Base-by-base conservation (phyloP, 2,888 invertebrate species). In the Drosophila atroscutellata region DNA sequence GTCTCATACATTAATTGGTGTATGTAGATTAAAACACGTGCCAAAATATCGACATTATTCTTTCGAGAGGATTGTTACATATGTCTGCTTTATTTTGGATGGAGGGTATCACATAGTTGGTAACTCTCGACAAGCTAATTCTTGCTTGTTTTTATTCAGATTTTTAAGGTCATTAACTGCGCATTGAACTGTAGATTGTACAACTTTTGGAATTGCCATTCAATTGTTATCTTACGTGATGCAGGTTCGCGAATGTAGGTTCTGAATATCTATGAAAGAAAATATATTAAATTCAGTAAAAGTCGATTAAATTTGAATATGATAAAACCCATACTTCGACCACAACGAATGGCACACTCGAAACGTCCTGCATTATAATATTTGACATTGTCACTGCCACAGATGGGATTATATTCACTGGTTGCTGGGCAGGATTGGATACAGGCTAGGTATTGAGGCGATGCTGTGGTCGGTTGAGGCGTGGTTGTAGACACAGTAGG, bases 361-460 rank as follows among this genome's bases (percentile, higher is more conserved):
- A 93, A 83, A 39, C 84, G 82, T 20, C 83, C 91, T 8, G 49
- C 30, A 57, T 93, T 93, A 42, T 84, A 89, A 75, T 93, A 93
- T 69, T 86, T 91, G 45, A 82, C 63, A 26, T 67, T 77, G 72
- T 93, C 92, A 34, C 83, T 90, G 59, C 93, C 93, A 65, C 93
- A 93, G 7, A 93, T 84, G 2, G 93, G 93, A 83, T 93, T 93
- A 51, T 93, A 93, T 78, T 93, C 90, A 36, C 83, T 89, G 37
- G 93, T 92, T 0, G 91, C 69, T 28, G 77, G 90, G 59, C 91
- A 93, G 4, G 72, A 60, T 55, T 72, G 82, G 15, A 91, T 32
- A 62, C 92, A 93, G 24, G 81, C 74, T 15, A 82, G 49, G 55
- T 80, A 91, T 9, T 80, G 81, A 2, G 90, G 91, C 0, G 92